Conservation (phyloP, 1,140 invertebrate genomes). For the Drosophila quadrilineata region DNA sequence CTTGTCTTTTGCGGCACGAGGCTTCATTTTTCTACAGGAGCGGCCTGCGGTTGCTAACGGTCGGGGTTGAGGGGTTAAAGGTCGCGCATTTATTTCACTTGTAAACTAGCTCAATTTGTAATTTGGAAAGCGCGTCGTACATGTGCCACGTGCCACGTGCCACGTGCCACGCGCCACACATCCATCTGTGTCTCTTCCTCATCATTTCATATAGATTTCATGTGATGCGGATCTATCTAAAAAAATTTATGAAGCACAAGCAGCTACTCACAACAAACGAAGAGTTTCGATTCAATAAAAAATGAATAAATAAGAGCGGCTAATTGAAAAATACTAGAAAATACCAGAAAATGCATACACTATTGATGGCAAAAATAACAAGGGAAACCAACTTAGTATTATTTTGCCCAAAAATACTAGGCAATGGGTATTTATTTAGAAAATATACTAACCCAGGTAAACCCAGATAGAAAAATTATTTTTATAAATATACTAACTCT, state of each 20-base stretch:
- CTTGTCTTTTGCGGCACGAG: conserved; percentile 66
- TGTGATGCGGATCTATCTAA: too few relatives aligned
- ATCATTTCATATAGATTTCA: too few relatives aligned
- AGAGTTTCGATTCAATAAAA: too few relatives aligned
- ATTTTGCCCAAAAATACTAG: neutral
- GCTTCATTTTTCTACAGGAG: conserved; percentile 64
- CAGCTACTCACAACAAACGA: too few relatives aligned
- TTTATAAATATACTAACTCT: too few relatives aligned
- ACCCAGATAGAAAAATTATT: too few relatives aligned
- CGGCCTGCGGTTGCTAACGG: neutral
- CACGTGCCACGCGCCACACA: conserved; percentile 11
- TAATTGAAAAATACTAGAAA: neutral
- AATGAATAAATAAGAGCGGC: too few relatives aligned
- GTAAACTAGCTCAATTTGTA: conserved; percentile 73
- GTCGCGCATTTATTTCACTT: conserved; percentile 63
- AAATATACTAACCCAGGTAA: too few relatives aligned
- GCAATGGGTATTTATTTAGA: too few relatives aligned
- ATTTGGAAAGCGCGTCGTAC: conserved; percentile 69
- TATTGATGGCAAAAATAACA: neutral
- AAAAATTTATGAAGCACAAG: too few relatives aligned
- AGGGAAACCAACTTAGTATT: neutral
- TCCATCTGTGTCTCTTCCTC: too few relatives aligned
- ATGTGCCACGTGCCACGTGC: conserved; percentile 27
- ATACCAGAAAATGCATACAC: neutral
- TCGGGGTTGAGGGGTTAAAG: neutral